phyloP scores from a whole-genome alignment of 2,113 vertebrate species.

The Halcyon senegalensis region DNA sequence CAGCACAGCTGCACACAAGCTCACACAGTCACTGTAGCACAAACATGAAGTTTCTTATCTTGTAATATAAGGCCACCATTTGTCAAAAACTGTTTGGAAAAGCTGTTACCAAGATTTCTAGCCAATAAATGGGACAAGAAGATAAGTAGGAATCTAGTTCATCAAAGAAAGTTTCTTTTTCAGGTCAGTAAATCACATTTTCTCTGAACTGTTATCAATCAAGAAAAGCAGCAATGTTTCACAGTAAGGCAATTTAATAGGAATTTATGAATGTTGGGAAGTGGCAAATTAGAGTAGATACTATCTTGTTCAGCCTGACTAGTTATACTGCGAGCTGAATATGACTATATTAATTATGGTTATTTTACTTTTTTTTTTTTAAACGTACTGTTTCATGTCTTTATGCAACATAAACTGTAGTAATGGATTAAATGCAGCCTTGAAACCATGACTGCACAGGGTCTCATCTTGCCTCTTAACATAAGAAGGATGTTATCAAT shows the following conservation, averaged over 20 bases:
- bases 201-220: conserved; percentile 10
- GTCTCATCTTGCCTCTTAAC: conserved; percentile 41
- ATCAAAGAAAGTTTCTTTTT: neutral
- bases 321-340: conserved; percentile 27
- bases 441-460: conserved; percentile 24
- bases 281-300: conserved; percentile 43
- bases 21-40: neutral
- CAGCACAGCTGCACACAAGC: neutral
- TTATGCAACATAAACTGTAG: conserved; percentile 17
- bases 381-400: neutral
- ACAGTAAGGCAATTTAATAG: conserved; percentile 19
- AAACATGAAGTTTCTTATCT: neutral
- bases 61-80: neutral
- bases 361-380: conserved; percentile 35
- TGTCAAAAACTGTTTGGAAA: neutral
- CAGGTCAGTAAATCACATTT: neutral
- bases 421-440: conserved; percentile 51
- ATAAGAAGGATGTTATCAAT: conserved; percentile 28
- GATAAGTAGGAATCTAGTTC: neutral
- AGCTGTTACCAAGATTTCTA: neutral
- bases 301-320: conserved; percentile 24
- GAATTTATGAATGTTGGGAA: conserved; percentile 45
- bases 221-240: conserved; percentile 31
- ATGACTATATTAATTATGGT: conserved; percentile 45
- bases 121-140: neutral